phyloP scores from a whole-genome alignment of 2,797 vertebrate genomes.

The Rhynchotus rufescens region DNA sequence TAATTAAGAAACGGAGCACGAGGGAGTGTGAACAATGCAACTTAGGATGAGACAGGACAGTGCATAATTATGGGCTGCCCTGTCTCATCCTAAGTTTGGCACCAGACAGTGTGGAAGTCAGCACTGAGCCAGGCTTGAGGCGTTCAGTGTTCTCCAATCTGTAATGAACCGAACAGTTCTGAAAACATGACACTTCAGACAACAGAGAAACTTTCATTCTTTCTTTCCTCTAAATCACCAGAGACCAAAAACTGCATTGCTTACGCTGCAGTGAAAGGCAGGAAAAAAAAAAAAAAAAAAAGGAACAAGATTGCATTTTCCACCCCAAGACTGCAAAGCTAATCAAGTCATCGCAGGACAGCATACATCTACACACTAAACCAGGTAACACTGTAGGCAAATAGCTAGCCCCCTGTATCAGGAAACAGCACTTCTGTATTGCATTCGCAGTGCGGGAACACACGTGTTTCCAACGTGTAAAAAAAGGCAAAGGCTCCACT shows the following conservation, averaged over 20 bases:
- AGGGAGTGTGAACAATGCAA: not conserved
- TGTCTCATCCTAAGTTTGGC: not conserved
- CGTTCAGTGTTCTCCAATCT: not conserved
- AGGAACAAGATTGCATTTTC: not conserved
- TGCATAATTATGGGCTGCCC: too few species aligned
- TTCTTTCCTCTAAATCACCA: not conserved
- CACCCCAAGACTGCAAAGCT: not conserved
- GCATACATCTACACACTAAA: rapidly evolving
- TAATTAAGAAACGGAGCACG: not conserved
- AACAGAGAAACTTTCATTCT: not conserved
- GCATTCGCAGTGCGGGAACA: not conserved
- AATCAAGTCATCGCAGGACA: rapidly evolving
- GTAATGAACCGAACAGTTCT: not conserved
- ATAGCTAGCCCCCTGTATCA: not conserved
- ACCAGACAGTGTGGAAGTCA: not conserved
- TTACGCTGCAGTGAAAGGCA: not conserved
- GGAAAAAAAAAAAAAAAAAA: not conserved
- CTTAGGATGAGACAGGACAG: not conserved
- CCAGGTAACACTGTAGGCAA: not conserved
- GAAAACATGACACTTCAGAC: not conserved
- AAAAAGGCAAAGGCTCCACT: conserved; percentile 4
- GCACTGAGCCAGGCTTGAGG: not conserved
- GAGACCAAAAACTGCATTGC: not conserved
- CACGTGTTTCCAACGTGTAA: rapidly evolving
- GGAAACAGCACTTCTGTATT: not conserved